These are phyloP conservation scores for Crambe crambe DNA, from an alignment of 37 sponge, comb jelly and placozoan genomes.

Conservation along the genomic window DNA sequence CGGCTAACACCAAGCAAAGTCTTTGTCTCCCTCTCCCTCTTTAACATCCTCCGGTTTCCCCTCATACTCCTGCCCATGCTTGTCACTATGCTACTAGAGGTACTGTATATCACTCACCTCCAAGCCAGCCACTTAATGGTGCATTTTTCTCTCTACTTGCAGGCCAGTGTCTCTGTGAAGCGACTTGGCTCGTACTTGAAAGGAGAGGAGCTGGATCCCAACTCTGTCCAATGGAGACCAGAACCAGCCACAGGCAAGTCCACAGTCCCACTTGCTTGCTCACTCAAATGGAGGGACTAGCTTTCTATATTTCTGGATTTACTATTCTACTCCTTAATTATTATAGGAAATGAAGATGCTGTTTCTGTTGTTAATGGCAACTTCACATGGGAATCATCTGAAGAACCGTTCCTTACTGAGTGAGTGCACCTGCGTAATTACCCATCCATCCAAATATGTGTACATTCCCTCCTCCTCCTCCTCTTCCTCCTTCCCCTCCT, in stretches of 20 bases:
- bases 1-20: constrained; percentile 82
- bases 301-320: not conserved
- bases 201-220: constrained; percentile 83
- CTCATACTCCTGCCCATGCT: constrained; percentile 89
- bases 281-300: no score
- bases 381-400: constrained; percentile 83
- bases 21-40: constrained; percentile 96
- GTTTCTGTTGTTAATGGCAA: constrained; percentile 47
- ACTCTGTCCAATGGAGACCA: constrained; percentile 46
- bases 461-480: not conserved
- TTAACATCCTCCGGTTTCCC: constrained; percentile 96
- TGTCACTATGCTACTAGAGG: constrained; percentile 77
- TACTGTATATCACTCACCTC: not conserved
- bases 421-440: not conserved
- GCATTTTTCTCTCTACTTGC: not conserved
- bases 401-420: constrained; percentile 51
- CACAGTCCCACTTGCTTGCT: not conserved
- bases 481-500: not conserved
- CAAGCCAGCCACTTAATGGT: not conserved
- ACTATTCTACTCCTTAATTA: not conserved
- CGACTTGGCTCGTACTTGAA: constrained; percentile 78
- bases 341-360: constrained; percentile 41
- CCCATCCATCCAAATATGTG: not conserved
- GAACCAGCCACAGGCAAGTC: constrained; percentile 46
- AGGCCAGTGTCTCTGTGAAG: constrained; percentile 91